phyloP scores from a whole-genome alignment of 2,113 vertebrate species.

The Protobothrops flavoviridis region DNA sequence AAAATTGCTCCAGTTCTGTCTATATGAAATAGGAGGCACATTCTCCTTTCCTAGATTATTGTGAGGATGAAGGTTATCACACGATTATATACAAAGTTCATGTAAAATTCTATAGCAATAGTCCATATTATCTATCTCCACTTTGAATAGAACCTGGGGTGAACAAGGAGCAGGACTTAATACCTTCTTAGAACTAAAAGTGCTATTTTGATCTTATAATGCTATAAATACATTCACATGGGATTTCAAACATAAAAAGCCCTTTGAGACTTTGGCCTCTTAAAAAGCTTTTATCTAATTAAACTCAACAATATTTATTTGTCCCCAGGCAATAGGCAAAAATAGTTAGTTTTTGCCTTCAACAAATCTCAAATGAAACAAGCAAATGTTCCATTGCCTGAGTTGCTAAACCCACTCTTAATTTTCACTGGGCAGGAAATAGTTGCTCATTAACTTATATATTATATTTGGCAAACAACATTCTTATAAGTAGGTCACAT shows the following conservation, averaged over 20 bases:
- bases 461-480: neutral
- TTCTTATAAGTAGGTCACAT: neutral
- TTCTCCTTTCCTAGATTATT: neutral
- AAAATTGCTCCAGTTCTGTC: neutral
- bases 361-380: slow-evolving; percentile 1
- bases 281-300: slow-evolving; percentile 47
- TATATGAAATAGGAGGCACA: neutral
- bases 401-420: neutral
- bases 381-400: neutral
- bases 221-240: slow-evolving; percentile 42
- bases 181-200: neutral
- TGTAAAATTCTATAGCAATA: neutral
- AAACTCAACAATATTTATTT: slow-evolving; percentile 21
- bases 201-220: slow-evolving; percentile 41
- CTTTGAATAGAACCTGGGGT: slow-evolving; percentile 9
- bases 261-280: slow-evolving; percentile 27
- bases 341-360: neutral
- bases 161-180: slow-evolving; percentile 15
- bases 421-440: neutral
- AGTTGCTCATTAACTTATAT: slow-evolving; percentile 2
- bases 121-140: neutral
- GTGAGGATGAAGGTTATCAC: neutral
- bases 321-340: slow-evolving; percentile 28
- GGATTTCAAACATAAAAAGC: slow-evolving; percentile 52
- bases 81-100: neutral